phyloP scores from a whole-genome alignment of 2,113 vertebrate genomes.

The Cephalopterus ornatus region DNA sequence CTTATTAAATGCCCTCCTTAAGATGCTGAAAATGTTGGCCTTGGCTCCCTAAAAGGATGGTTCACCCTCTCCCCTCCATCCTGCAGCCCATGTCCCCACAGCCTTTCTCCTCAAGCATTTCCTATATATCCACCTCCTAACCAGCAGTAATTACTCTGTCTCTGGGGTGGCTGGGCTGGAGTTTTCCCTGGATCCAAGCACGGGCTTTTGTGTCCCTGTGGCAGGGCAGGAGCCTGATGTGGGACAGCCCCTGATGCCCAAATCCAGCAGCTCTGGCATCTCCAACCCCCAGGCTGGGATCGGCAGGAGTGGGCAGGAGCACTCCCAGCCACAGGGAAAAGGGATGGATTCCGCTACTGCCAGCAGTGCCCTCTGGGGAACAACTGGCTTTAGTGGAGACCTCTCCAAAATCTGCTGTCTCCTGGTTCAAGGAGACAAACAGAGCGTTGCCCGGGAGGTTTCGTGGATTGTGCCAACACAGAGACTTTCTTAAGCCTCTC shows the following conservation, averaged over 20 bases:
- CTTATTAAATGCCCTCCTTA: not conserved
- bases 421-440: not conserved
- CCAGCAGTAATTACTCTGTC: not conserved
- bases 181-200: not conserved
- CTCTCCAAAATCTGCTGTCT: not conserved
- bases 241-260: rapidly evolving
- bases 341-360: not conserved
- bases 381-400: not conserved
- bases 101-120: not conserved
- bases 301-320: not conserved
- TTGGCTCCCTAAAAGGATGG: not conserved
- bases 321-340: rapidly evolving
- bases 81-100: not conserved
- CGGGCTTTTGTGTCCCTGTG: rapidly evolving
- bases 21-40: not conserved
- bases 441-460: not conserved
- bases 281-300: not conserved
- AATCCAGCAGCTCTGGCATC: not conserved
- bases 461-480: not conserved
- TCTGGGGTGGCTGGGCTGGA: not conserved
- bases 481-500: not conserved
- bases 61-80: not conserved
- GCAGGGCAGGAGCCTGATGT: not conserved
- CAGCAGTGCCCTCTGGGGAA: not conserved
- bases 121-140: not conserved